Conservation (phyloP, 2,888 invertebrate species). For the Hydrotaea cyrtoneurina region DNA sequence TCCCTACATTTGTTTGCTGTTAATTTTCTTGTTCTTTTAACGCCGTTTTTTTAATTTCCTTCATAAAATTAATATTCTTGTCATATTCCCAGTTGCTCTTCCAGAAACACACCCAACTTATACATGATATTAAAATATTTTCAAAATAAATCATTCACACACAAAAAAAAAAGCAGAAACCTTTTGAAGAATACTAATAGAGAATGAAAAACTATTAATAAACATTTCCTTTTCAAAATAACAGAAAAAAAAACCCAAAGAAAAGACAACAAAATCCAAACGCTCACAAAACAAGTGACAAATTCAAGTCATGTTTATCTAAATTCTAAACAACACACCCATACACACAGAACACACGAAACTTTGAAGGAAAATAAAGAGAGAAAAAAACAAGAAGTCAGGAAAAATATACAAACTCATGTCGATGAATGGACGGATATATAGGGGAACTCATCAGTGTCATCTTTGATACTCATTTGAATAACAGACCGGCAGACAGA, state of each 20-base stretch:
- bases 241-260: neutral
- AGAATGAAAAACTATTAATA: slow-evolving; percentile 30
- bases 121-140: slow-evolving; percentile 11
- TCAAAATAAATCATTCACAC: slow-evolving; percentile 22
- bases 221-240: slow-evolving; percentile 36
- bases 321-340: slow-evolving; percentile 16
- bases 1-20: slow-evolving; percentile 43
- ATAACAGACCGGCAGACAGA: slow-evolving; percentile 51
- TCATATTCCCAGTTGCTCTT: neutral
- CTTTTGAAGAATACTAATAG: slow-evolving; percentile 18
- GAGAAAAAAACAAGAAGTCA: slow-evolving; percentile 29
- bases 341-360: neutral
- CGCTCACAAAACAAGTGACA: slow-evolving; percentile 57
- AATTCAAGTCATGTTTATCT: slow-evolving; percentile 64
- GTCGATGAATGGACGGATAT: neutral
- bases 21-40: neutral
- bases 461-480: slow-evolving; percentile 49
- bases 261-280: neutral
- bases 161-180: neutral
- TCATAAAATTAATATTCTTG: neutral
- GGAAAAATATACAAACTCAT: slow-evolving; percentile 53
- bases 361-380: slow-evolving; percentile 22
- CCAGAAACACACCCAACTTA: neutral
- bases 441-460: slow-evolving; percentile 52
- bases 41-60: slow-evolving; percentile 17